These are phyloP conservation scores for Galerucella nymphaeae DNA, from an alignment of 2,888 invertebrate genomes.

Conservation along the genomic window DNA sequence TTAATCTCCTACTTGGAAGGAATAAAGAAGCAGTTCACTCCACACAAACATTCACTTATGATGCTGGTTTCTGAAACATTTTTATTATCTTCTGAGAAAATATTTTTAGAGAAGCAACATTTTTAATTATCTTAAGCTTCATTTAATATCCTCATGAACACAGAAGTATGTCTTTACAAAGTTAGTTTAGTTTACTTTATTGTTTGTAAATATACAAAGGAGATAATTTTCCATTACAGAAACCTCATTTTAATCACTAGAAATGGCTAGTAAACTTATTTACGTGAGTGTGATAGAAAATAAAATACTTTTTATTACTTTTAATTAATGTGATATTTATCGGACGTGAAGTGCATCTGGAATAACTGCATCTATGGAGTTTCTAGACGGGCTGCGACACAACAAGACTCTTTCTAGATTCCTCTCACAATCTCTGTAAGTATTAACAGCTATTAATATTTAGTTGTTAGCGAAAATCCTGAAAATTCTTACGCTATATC, in stretches of 20 bases:
- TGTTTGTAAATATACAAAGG: conserved; percentile 1
- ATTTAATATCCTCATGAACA: too few relatives aligned
- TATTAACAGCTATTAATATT: conserved; percentile 56
- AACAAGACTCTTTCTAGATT: conserved; percentile 81
- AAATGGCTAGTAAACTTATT: too few relatives aligned
- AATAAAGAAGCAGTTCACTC: too few relatives aligned
- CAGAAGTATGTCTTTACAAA: background rate
- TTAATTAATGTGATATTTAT: conserved; percentile 26
- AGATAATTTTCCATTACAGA: background rate
- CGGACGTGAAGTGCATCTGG: conserved; percentile 10
- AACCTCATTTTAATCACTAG: too few relatives aligned
- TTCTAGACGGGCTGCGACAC: conserved; percentile 81
- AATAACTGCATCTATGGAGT: conserved; percentile 52
- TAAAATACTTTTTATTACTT: background rate
- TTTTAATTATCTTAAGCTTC: background rate
- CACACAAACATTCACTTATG: too few relatives aligned
- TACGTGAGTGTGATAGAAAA: background rate
- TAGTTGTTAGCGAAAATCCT: too few relatives aligned
- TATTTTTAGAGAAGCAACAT: background rate
- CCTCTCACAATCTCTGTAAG: conserved; percentile 84
- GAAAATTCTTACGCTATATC: too few relatives aligned
- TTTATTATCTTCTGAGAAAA: background rate
- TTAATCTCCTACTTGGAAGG: too few relatives aligned
- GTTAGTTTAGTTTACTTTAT: background rate
- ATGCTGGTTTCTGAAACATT: background rate